A percentile compares a stretch with the other conserved stretches of the same genome.
Evolutionary conservation across 2,888 invertebrate genomes (phyloP).

Genomic region (Acanthosepion pharaonis): DNA sequence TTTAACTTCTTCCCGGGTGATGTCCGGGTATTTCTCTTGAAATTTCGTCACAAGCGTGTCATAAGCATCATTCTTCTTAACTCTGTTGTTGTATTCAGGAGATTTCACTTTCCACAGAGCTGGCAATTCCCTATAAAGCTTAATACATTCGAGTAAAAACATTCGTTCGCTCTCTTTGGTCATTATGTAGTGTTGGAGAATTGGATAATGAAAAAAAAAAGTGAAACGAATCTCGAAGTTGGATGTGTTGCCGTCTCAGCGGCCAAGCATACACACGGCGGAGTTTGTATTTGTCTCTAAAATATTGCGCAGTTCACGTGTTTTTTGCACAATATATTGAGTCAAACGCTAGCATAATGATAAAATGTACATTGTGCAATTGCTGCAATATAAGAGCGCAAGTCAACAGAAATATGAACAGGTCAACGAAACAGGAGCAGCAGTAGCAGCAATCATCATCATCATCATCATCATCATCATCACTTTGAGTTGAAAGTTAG

Average conservation of each 20-base stretch:
- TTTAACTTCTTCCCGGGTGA: conserved; percentile 56
- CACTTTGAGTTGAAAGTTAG: no score
- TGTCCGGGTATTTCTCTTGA: conserved; percentile 49
- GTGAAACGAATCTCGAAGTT: no score
- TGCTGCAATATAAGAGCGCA: not conserved
- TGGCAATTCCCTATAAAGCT: conserved; percentile 57
- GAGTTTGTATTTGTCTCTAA: not conserved
- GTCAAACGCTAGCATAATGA: not conserved
- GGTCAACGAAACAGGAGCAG: conserved; percentile 1
- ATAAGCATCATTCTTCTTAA: conserved; percentile 55
- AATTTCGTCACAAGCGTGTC: conserved; percentile 51
- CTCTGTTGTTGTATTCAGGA: conserved; percentile 59
- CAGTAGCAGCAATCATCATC: not conserved
- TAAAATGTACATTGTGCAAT: not conserved
- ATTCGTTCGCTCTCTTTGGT: conserved; percentile 37
- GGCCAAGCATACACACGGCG: not conserved
- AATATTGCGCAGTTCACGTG: not conserved
- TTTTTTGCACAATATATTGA: not conserved
- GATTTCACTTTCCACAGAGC: conserved; percentile 61
- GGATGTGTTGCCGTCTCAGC: not conserved
- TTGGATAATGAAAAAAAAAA: no score
- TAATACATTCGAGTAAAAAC: conserved; percentile 58
- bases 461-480: no score
- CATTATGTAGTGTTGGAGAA: no score
- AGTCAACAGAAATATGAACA: not conserved